Evolutionary conservation across 1,140 invertebrate species (phyloP), one percentile per base, ranked within the genome.

Genomic region (Heliconius hermathena): DNA sequence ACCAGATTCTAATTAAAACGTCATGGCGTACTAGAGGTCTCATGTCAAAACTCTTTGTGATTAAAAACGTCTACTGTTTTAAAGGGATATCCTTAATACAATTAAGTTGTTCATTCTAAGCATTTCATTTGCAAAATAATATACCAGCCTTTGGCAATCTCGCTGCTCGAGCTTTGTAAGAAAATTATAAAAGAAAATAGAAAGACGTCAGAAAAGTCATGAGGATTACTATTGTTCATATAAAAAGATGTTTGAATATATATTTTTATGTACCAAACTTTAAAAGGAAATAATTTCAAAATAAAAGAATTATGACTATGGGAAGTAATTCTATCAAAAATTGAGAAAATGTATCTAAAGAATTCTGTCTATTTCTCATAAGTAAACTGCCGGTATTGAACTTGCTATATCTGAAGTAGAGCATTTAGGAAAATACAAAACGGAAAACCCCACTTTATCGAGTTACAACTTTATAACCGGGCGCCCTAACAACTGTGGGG

Each of bases 391-490:
- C 46, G 13, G 26, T n/a, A 54, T 38, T 66, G 22, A 66, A 66
- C 57, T 72, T 46, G 46, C 36, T 36, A 46, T 72, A 38, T 46
- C 29, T 29, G 33, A 38, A 77, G 76, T 57, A 49, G 36, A 72
- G 60, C 57, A 73, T 74, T 77, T 81, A 72, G 79, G 79, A 60
- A 78, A 81, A 78, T 26, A 78, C 76, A 75, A 72, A 71, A 78
- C 60, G 76, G 80, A 38, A 77, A 78, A 77, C 33, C 80, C 76
- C 76, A 81, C 76, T 81, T 81, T 77, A 81, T 81, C 75, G 76
- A 81, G 75, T 81, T 81, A 81, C 79, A 74, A 74, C 79, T 81
- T 81, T 81, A 81, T 77, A 81, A 81, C 75, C 79, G 57, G 73
- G 71, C 75, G 60, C 79, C 79, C 75, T 81, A 66, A 75, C 74